Percentiles rank a stretch among this genome's conserved stretches.
phyloP scores from a whole-genome alignment of 37 sponge, comb jelly and placozoan species.

The Diacarnus erythraeanus region DNA sequence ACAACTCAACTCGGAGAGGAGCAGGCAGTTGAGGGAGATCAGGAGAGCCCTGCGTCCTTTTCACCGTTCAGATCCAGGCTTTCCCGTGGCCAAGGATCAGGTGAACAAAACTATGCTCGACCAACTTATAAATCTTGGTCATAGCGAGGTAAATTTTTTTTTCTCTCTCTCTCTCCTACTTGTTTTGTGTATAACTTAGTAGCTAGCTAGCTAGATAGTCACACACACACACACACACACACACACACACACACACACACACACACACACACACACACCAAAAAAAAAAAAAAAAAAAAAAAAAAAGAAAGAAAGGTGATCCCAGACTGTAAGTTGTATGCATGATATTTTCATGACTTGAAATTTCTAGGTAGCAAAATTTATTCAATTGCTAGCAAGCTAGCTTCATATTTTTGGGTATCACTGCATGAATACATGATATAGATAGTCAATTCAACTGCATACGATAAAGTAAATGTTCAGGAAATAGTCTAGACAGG shows the following conservation, averaged over 20 bases:
- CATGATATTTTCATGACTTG: too few relatives aligned
- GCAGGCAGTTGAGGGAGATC: slow-evolving; percentile 38
- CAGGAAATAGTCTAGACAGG: slow-evolving; percentile 13
- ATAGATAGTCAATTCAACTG: not conserved
- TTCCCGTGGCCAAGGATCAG: slow-evolving; percentile 30
- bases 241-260: too few relatives aligned
- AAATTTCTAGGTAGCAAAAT: not conserved
- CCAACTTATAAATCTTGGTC: slow-evolving; percentile 49
- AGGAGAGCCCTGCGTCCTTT: slow-evolving; percentile 35
- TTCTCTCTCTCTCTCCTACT: not conserved
- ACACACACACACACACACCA: too few relatives aligned
- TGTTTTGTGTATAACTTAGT: too few relatives aligned
- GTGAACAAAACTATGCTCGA: slow-evolving; percentile 52
- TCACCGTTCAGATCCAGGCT: slow-evolving; percentile 48
- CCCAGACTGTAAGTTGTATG: too few relatives aligned
- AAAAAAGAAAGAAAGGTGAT: too few relatives aligned
- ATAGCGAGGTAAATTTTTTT: slow-evolving; percentile 55
- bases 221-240: too few relatives aligned
- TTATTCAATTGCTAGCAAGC: not conserved
- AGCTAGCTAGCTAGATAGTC: too few relatives aligned
- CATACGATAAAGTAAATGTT: not conserved
- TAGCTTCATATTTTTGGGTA: not conserved
- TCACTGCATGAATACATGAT: not conserved
- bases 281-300: too few relatives aligned
- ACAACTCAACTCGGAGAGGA: slow-evolving; percentile 34